Conservation (phyloP, 2,888 invertebrate genomes). For the Tipula confusa region DNA sequence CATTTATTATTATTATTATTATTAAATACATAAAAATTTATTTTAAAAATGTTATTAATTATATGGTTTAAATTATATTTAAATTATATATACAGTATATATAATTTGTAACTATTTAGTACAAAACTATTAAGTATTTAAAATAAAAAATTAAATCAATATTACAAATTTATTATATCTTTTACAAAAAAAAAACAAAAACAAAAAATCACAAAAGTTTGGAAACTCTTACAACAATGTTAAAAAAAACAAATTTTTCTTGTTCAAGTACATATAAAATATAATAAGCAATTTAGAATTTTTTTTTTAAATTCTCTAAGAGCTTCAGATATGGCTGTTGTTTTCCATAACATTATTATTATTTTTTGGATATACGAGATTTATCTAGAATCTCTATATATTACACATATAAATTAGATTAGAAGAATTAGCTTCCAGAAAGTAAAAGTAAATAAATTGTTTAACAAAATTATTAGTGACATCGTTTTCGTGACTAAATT, state of each 20-base stretch:
- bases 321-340: constrained; percentile 20
- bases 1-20: neutral
- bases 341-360: neutral
- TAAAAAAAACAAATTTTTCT: constrained; percentile 7
- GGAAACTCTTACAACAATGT: constrained; percentile 4
- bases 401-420: neutral
- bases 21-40: neutral
- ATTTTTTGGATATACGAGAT: neutral
- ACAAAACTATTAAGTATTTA: constrained; percentile 25
- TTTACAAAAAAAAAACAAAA: neutral
- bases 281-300: neutral
- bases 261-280: neutral
- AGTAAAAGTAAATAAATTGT: neutral
- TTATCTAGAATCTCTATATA: neutral
- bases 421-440: neutral
- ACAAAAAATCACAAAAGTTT: neutral
- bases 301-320: neutral
- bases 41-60: neutral
- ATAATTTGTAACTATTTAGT: constrained; percentile 20
- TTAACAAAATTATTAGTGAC: neutral
- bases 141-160: neutral
- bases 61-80: constrained; percentile 16
- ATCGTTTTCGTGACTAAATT: neutral
- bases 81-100: neutral
- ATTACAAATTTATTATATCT: constrained; percentile 14